Conservation (phyloP, 2,888 invertebrate species). For the Euclidia mi region DNA sequence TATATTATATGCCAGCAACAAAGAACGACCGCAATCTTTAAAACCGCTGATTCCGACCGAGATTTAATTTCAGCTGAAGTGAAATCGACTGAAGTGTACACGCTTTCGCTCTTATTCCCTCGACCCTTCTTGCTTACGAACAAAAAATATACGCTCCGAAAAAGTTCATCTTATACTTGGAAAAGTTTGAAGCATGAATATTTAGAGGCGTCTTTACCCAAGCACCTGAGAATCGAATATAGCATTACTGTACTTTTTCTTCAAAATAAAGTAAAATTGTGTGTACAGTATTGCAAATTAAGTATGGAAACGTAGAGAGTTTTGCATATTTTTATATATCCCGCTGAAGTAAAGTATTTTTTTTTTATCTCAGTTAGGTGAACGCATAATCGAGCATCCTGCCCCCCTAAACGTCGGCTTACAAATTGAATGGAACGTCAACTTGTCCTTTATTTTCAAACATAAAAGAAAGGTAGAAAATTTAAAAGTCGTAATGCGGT, state of each 20-base stretch:
- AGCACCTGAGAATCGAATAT: slow-evolving; percentile 37
- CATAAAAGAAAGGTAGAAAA: slow-evolving; percentile 28
- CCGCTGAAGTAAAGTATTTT: no score
- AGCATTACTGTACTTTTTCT: no score
- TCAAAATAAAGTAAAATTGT: no score
- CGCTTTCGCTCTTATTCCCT: slow-evolving; percentile 82
- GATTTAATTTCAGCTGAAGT: slow-evolving; percentile 83
- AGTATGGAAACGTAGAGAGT: no score
- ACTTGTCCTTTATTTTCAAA: slow-evolving; percentile 29
- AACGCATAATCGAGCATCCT: not conserved
- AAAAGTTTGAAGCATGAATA: slow-evolving; percentile 64
- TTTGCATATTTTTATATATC: no score
- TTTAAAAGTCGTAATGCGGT: slow-evolving; percentile 36
- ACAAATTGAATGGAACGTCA: slow-evolving; percentile 28
- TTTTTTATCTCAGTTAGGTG: not conserved
- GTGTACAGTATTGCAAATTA: no score
- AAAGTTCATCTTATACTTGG: slow-evolving; percentile 58
- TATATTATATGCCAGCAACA: slow-evolving; percentile 63
- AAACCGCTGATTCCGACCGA: slow-evolving; percentile 72
- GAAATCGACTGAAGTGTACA: slow-evolving; percentile 84
- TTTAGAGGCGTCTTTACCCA: slow-evolving; percentile 43
- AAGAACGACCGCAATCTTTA: slow-evolving; percentile 70
- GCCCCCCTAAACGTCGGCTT: slow-evolving; percentile 5
- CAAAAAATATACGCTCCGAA: slow-evolving; percentile 65
- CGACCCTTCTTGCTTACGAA: slow-evolving; percentile 70